Evolutionary conservation across 64 coral and sea anemone species (phyloP).

Genomic region (Porites lutea): DNA sequence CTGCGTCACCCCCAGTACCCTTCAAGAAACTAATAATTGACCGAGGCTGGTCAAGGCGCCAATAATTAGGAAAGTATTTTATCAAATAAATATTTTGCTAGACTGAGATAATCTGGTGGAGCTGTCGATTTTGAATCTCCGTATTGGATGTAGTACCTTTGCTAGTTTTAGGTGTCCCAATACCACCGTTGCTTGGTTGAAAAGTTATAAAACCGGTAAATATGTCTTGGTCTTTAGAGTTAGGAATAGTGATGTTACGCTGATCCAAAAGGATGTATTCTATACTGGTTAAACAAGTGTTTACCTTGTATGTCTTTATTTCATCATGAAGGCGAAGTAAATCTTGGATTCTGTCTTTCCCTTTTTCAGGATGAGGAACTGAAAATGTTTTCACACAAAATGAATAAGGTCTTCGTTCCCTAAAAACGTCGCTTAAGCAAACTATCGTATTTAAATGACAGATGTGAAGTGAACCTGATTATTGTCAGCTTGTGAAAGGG

Average conservation of each 20-base stretch:
- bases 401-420: no score
- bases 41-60: no score
- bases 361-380: neutral
- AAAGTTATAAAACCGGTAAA: neutral
- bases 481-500: no score
- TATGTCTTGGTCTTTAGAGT: neutral
- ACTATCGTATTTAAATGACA: neutral
- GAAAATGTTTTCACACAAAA: neutral
- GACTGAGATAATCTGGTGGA: no score
- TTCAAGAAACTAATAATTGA: no score
- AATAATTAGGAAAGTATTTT: no score
- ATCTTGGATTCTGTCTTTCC: neutral
- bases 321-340: neutral
- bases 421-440: neutral
- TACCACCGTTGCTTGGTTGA: neutral
- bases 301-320: neutral
- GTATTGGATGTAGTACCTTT: neutral
- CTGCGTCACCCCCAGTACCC: no score
- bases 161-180: neutral
- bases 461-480: no score
- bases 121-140: no score
- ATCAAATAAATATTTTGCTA: no score
- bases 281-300: neutral
- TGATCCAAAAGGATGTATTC: neutral
- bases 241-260: neutral